Conservation (phyloP, 2,113 vertebrate species). For the Nansenia antarctica region DNA sequence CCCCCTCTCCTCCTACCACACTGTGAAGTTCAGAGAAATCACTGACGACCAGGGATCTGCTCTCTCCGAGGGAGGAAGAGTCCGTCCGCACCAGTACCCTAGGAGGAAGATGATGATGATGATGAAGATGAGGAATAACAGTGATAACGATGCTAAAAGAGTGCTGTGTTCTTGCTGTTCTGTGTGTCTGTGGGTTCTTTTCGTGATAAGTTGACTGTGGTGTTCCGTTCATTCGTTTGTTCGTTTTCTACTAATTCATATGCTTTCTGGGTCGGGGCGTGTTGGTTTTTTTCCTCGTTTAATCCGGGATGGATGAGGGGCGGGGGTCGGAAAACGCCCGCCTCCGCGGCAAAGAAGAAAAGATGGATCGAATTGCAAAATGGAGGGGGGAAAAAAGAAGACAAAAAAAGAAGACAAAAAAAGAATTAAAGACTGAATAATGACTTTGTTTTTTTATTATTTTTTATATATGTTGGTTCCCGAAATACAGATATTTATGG, state of each 20-base stretch:
- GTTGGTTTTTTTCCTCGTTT: conserved; percentile 53
- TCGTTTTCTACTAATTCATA: conserved; percentile 76
- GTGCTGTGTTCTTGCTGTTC: conserved; percentile 78
- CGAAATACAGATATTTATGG: conserved; percentile 80
- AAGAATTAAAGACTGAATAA: conserved; percentile 64
- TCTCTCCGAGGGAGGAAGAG: conserved; percentile 44
- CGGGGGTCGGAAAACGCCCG: conserved; percentile 7
- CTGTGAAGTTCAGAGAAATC: conserved; percentile 76
- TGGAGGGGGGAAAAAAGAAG: conserved; percentile 14
- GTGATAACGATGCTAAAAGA: conserved; percentile 55
- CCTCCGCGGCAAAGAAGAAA: conserved; percentile 41
- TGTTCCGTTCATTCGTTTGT: conserved; percentile 73
- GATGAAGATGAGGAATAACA: conserved; percentile 52
- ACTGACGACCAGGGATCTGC: conserved; percentile 61
- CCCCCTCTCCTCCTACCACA: conserved; percentile 53
- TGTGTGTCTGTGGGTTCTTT: conserved; percentile 78
- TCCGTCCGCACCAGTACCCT: conserved; percentile 47
- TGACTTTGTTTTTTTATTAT: conserved; percentile 51
- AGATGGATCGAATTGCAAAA: conserved; percentile 57
- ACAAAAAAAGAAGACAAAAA: conserved; percentile 52
- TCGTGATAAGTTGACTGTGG: conserved; percentile 79
- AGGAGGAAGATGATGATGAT: conserved; percentile 54
- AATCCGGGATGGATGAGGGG: conserved; percentile 31
- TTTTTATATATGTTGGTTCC: conserved; percentile 79
- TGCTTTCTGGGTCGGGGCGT: conserved; percentile 51